Evolutionary conservation across 2,797 vertebrate species (phyloP), one percentile per base, ranked within the genome.

Genomic region (Neosilurus mollespiculum): DNA sequence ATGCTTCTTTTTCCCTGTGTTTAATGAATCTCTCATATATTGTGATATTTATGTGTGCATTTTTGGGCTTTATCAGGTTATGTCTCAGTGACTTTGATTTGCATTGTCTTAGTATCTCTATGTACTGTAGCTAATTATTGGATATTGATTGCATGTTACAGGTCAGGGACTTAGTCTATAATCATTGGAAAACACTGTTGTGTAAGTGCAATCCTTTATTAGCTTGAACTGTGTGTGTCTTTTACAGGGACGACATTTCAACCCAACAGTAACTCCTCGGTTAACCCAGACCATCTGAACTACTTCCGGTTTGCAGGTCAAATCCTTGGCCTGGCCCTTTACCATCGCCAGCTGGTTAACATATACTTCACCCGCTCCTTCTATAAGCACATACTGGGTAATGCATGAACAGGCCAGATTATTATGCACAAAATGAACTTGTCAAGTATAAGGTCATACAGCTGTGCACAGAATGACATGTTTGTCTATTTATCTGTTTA

Each of bases 381-480:
- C 94, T 99, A 99, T 94, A 99, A 99, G 89, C 98, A 99, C 90
- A 99, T 99, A 88, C 95, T 99, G 90, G 98, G 98, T 99, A 96
- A 90, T 93, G 1, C 83, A 64, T 77, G 53, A n/a, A 75, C 30
- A 59, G 14, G 15, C 66, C 18, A 14, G 9, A 80, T 24, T 37
- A 16, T 56, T 75, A 30, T 77, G 18, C 9, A 51, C 67, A 53
- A 71, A 70, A 56, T 61, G 30, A 73, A 34, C 10, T 16, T 24
- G 12, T 56, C 8, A 80, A 37, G 9, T 8, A 54, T 14, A 8
- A 70, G 16, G 8, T 59, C 34, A 18, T 3, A 22, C 11, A 73
- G 15, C 4, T 22, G 26, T 70, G 51, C 24, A 26, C 61, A 24
- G 49, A 14, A 24, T 34, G 56, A 72, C 7, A 0, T 22, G 15